Conservation (phyloP, 2,888 invertebrate species). For the Tenthredo scrophulariae region DNA sequence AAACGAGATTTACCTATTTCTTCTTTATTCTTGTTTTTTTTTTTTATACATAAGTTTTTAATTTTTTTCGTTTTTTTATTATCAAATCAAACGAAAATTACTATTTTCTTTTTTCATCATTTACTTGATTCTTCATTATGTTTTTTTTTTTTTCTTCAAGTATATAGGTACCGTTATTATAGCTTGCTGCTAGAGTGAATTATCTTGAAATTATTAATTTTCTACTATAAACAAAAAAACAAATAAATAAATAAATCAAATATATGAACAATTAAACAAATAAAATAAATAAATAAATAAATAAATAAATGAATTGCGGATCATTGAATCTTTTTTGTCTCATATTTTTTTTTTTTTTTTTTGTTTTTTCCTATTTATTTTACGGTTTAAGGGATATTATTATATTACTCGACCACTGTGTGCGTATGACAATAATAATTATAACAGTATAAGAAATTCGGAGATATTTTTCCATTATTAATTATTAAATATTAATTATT, state of each 20-base stretch:
- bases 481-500: slow-evolving; percentile 50
- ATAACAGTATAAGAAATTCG: not conserved
- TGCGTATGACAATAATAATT: not conserved
- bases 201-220: no score
- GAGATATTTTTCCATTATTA: slow-evolving; percentile 40
- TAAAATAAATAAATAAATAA: no score
- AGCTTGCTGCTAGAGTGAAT: not conserved
- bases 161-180: not conserved
- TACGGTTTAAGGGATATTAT: not conserved
- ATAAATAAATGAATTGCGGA: no score
- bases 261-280: no score
- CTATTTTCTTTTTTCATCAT: not conserved
- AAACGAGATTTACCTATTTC: not conserved
- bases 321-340: not conserved
- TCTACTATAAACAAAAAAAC: no score
- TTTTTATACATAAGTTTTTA: not conserved
- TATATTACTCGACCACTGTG: not conserved
- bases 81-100: not conserved
- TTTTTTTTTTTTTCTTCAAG: not conserved
- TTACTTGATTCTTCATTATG: no score
- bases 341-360: not conserved
- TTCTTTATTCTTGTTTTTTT: not conserved
- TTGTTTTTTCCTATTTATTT: not conserved
- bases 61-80: not conserved
- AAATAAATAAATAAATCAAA: no score